Conservation (phyloP, 2,797 vertebrate genomes). For the Sebastiscus tertius region DNA sequence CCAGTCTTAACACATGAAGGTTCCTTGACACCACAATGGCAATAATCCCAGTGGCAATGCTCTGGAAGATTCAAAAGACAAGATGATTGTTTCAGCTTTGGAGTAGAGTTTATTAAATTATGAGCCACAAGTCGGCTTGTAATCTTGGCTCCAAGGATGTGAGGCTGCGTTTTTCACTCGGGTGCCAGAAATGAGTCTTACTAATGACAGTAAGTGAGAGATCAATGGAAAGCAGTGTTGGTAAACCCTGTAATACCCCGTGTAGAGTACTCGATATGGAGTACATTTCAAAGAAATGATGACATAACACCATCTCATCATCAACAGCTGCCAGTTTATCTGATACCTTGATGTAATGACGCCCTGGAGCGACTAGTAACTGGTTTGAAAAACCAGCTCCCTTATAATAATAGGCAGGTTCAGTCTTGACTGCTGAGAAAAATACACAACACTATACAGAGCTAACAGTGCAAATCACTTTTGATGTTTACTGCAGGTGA, state of each 20-base stretch:
- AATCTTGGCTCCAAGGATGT: constrained; percentile 3
- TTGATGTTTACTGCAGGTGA: neutral
- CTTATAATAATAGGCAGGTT: constrained; percentile 49
- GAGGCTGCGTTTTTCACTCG: neutral
- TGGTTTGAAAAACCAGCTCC: constrained; percentile 49
- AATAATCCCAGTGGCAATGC: constrained; percentile 88
- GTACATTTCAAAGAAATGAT: constrained; percentile 17
- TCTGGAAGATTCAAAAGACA: constrained; percentile 80
- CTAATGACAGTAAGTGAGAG: neutral
- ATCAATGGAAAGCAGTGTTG: neutral
- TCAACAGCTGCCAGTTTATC: constrained; percentile 32
- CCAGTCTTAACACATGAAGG: constrained; percentile 79
- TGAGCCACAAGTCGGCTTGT: neutral
- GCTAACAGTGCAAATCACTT: neutral
- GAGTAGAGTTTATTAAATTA: constrained; percentile 16
- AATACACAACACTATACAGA: constrained; percentile 29
- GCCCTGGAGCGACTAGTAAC: constrained; percentile 39
- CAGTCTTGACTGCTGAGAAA: constrained; percentile 48
- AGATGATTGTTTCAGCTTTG: constrained; percentile 26
- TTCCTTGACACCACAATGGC: constrained; percentile 92
- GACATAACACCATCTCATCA: constrained; percentile 28
- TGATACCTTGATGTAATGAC: constrained; percentile 33
- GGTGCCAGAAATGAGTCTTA: neutral
- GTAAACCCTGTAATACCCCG: neutral
- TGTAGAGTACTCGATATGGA: neutral